Evolutionary conservation across 37 sponge, comb jelly and placozoan species (phyloP), one percentile per base, ranked within the genome.

Genomic region (Cliona cf. orientalis): DNA sequence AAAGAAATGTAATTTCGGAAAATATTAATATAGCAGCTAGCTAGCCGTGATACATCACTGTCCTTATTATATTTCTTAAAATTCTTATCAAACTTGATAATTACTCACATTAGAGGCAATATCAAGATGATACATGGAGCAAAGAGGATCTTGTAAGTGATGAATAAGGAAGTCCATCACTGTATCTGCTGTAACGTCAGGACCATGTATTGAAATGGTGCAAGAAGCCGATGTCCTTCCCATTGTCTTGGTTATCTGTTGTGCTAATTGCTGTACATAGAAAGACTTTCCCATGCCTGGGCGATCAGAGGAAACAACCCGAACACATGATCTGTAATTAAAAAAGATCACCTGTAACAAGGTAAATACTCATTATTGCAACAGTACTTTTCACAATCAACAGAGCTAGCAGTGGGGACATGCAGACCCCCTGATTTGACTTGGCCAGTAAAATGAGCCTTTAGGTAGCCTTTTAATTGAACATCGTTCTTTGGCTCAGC

Each of bases 211-310:
- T 28, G 92, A 76, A 53, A 87, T 69, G 17, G 80, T 75, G 22
- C 58, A 42, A 44, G 56, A 70, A 19, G 33, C 42, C 5, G 36
- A 29, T n/a, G n/a, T n/a, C n/a, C n/a, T n/a, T n/a, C n/a, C n/a
- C n/a, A n/a, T n/a, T 58, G 26, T 72, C 36, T 5, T 5, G 26
- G 46, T 23, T 2, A 83, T 42, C 38, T n/a, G 9, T 32, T 92
- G 82, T 2, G 79, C 86, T 36, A 85, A 53, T 43, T 82, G 40
- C 14, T 58, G 35, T 42, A 93, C 63, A 55, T 62, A 89, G 3
- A 88, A 78, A 29, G 93, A 85, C 77, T 93, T 93, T 59, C 93
- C 93, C 90, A 93, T 88, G 9, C 90, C 93, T 61, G 90, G 56
- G 1, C 91, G 81, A 45, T n/a, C 35, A 29, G 93, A 93, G 2